Percentiles rank a stretch among this genome's conserved stretches.
Conservation (phyloP, 2,797 vertebrate genomes). For the Ptychobarbus kaznakovi region DNA sequence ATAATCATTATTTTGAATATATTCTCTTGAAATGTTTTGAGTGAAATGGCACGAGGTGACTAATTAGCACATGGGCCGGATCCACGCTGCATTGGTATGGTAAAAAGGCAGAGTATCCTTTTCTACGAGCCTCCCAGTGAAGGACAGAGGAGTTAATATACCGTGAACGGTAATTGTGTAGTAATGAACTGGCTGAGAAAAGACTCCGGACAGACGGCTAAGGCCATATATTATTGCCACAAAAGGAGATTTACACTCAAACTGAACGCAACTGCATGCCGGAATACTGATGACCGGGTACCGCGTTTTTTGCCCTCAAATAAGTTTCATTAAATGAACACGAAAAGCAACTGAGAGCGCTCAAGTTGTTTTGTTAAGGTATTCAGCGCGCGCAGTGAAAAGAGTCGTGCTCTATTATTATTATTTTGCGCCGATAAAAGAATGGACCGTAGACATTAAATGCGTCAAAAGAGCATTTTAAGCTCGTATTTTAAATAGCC, state of each 20-base stretch:
- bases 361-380: slow-evolving; percentile 91
- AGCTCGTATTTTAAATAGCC: slow-evolving; percentile 62
- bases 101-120: slow-evolving; percentile 89
- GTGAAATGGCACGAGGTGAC: slow-evolving; percentile 92
- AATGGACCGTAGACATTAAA: slow-evolving; percentile 75
- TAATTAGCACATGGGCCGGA: slow-evolving; percentile 95
- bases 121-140: slow-evolving; percentile 83
- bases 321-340: slow-evolving; percentile 98
- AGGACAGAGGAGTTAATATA: slow-evolving; percentile 98
- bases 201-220: slow-evolving; percentile 96
- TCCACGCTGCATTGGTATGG: slow-evolving; percentile 89
- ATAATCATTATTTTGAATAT: slow-evolving; percentile 62
- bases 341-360: slow-evolving; percentile 94
- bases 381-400: slow-evolving; percentile 86
- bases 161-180: slow-evolving; percentile 99
- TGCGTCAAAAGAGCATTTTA: slow-evolving; percentile 79
- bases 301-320: slow-evolving; percentile 82
- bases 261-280: slow-evolving; percentile 97
- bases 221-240: slow-evolving; percentile 97
- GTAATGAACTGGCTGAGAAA: slow-evolving; percentile 99
- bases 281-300: slow-evolving; percentile 89
- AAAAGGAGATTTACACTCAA: slow-evolving; percentile 99
- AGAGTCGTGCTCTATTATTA: slow-evolving; percentile 86
- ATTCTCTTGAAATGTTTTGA: slow-evolving; percentile 70
- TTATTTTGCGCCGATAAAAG: slow-evolving; percentile 86